Base-by-base conservation (phyloP, 2,888 invertebrate genomes). In the Tetragonula carbonaria region DNA sequence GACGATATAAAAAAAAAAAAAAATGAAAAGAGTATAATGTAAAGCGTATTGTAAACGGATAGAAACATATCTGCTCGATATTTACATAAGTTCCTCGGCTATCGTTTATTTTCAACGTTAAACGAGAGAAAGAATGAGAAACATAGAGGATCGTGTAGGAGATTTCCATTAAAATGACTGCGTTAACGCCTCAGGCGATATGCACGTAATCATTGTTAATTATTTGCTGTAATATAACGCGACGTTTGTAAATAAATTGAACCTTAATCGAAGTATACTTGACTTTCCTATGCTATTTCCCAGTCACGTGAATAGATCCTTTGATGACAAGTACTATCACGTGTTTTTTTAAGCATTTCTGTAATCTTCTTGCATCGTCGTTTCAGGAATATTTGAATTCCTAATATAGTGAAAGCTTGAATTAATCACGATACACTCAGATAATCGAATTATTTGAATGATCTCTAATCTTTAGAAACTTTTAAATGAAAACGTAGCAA, bases 161-260 rank as follows among this genome's bases (percentile, higher is more conserved):
- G 67, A 66, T 86, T 72, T 73, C 74, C 55, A 77, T 82, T 82
- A 72, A 81, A 78, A 68, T 73, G 50, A 51, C 78, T 84, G 79
- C 85, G 75, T 82, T 78, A 28, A 78, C 62, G 51, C 81, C 63
- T 62, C 82, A 84, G 50, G 71, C 79, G 84, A 83, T 80, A 82
- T 85, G 82, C 77, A 74, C 81, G 83, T 83, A 82, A 90, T 85
- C 74, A 89, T 92, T 92, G 91, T 92, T 92, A 91, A 91, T 88
- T 88, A 89, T 84, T 63, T 90, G 87, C 90, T 92, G 91, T 93
- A 92, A 91, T 73, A 93, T 92, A 90, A 89, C 90, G 90, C 89
- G 88, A 91, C 90, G 89, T 91, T 93, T 93, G 93, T 93, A 93
- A 93, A 93, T 93, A 93, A 91, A 89, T 86, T 77, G 82, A 80